Conservation (phyloP, 2,888 invertebrate genomes). For the Scaptomyza flava region DNA sequence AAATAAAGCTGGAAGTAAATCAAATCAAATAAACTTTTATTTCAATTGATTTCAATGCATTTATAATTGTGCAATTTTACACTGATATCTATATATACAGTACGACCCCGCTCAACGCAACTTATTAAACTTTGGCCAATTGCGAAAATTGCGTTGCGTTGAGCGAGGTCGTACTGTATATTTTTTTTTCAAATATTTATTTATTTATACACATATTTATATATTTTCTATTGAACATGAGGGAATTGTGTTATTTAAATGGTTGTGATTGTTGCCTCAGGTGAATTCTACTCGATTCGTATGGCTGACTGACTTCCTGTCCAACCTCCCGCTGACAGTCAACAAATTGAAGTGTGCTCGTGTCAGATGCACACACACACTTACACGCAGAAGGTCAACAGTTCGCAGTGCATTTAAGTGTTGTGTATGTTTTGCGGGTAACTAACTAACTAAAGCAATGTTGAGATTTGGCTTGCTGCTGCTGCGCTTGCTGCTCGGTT, state of each 20-base stretch:
- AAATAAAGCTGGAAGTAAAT: not conserved
- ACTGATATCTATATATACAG: not conserved
- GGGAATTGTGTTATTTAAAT: conserved; percentile 7
- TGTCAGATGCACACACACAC: conserved; percentile 20
- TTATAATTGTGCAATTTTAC: not conserved
- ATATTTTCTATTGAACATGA: not conserved
- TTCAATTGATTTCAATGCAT: not conserved
- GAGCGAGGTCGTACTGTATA: too few species aligned
- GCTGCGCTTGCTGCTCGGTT: conserved; percentile 4
- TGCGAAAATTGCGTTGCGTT: too few species aligned
- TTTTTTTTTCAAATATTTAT: conserved; percentile 7
- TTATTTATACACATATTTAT: not conserved
- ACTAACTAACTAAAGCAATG: conserved; percentile 40
- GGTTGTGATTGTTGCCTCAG: conserved; percentile 20
- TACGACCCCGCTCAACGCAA: too few species aligned
- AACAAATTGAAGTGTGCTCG: conserved; percentile 36
- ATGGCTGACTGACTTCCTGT: conserved; percentile 15
- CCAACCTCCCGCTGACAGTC: conserved; percentile 21
- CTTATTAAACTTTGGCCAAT: too few species aligned
- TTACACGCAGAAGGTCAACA: conserved; percentile 60
- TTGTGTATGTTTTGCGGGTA: conserved; percentile 38
- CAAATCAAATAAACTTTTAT: not conserved
- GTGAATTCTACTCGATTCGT: conserved; percentile 1
- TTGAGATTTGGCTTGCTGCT: conserved; percentile 4
- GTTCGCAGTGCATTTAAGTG: conserved; percentile 60